A percentile compares a stretch with the other conserved stretches of the same genome.
phyloP scores from a whole-genome alignment of 2,113 vertebrate species.

The Indicator maculatus region DNA sequence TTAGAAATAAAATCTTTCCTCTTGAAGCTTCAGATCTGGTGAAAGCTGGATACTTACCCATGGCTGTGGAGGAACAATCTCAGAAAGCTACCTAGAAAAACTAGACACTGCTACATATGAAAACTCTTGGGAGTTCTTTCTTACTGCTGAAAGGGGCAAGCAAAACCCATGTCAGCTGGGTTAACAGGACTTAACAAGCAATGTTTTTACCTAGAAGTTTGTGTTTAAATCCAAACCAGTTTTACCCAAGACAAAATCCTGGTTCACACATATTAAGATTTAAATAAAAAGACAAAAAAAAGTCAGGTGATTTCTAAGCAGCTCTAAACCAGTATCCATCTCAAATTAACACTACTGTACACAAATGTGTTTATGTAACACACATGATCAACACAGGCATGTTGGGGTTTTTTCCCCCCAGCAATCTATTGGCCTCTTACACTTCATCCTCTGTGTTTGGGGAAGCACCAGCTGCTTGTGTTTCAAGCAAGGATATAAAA shows the following conservation, averaged over 20 bases:
- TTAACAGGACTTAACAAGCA: background rate
- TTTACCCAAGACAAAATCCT: background rate
- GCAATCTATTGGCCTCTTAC: background rate
- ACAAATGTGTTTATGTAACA: background rate
- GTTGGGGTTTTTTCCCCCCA: too few relatives aligned
- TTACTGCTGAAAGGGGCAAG: background rate
- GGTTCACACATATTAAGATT: background rate
- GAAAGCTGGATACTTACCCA: background rate
- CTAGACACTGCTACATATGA: accelerated
- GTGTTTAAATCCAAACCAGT: background rate
- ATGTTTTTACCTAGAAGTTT: background rate
- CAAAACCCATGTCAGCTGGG: background rate
- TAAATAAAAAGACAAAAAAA: too few relatives aligned
- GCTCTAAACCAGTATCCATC: background rate
- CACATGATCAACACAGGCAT: background rate
- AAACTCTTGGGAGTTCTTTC: background rate
- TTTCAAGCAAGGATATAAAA: background rate
- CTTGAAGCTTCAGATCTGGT: background rate
- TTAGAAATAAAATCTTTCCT: background rate
- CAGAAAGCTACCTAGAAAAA: background rate
- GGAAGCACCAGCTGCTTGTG: background rate
- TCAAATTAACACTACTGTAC: background rate
- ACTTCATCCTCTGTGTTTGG: background rate
- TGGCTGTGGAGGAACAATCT: background rate
- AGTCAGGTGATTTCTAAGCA: background rate